Evolutionary conservation across 2,888 invertebrate genomes (phyloP).

Genomic region (Mesorhabditis sp.): DNA sequence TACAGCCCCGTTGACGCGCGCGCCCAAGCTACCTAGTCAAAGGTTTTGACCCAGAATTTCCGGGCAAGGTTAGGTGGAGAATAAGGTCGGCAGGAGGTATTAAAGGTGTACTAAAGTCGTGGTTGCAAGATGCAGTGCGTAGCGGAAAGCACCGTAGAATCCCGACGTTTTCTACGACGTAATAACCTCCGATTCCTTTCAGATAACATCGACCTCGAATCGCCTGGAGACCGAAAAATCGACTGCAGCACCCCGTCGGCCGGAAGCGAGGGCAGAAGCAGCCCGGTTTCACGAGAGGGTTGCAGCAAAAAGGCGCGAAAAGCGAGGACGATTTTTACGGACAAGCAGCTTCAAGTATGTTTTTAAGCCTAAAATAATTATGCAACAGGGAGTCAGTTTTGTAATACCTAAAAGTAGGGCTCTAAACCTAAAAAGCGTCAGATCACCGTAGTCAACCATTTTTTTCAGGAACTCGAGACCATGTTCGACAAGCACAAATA

Average conservation of each 20-base stretch:
- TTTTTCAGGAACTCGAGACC: slow-evolving; percentile 47
- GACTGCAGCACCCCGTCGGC: neutral
- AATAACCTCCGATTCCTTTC: neutral
- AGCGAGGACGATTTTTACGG: slow-evolving; percentile 78
- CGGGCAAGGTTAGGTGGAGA: too few species aligned
- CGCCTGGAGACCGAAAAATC: neutral
- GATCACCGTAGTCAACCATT: too few species aligned
- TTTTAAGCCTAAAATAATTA: too few species aligned
- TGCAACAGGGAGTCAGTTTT: too few species aligned
- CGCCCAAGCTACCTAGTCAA: too few species aligned
- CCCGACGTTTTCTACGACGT: too few species aligned
- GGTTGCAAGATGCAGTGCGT: neutral
- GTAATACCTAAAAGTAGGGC: too few species aligned
- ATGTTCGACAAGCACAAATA: slow-evolving; percentile 55
- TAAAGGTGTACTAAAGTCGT: too few species aligned
- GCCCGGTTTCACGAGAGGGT: neutral
- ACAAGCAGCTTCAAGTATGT: slow-evolving; percentile 67
- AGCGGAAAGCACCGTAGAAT: neutral
- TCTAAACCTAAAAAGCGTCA: too few species aligned
- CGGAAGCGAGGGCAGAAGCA: neutral
- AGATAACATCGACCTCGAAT: slow-evolving; percentile 1
- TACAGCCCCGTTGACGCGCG: too few species aligned
- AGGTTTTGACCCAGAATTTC: too few species aligned
- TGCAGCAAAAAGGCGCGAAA: slow-evolving; percentile 54
- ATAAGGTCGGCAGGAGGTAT: too few species aligned